Evolutionary conservation across 2,113 vertebrate species (phyloP).

Genomic region (Spermophilus dauricus): DNA sequence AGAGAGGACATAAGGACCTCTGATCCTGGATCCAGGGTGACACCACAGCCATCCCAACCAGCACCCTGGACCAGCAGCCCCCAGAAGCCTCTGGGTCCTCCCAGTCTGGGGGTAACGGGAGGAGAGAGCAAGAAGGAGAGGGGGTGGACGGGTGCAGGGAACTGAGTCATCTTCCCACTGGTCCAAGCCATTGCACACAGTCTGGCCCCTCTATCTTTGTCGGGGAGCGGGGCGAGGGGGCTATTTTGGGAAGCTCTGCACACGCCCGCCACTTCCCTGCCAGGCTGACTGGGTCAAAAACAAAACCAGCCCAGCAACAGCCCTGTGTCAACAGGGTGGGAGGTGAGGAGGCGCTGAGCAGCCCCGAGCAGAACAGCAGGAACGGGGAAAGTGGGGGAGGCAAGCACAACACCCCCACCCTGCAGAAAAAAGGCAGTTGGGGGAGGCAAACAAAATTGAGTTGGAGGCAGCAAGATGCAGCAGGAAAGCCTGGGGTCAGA

Average conservation of each 20-base stretch:
- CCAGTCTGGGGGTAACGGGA: no score
- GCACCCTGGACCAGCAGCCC: background rate
- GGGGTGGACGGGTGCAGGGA: constrained; percentile 20
- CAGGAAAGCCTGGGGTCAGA: background rate
- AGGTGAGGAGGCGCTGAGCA: constrained; percentile 35
- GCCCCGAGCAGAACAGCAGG: constrained; percentile 50
- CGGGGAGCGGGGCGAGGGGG: constrained; percentile 57
- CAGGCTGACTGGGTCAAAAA: constrained; percentile 76
- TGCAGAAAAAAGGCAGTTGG: background rate
- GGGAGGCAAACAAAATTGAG: background rate
- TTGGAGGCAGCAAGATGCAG: background rate
- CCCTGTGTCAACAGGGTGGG: constrained; percentile 71
- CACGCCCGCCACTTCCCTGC: constrained; percentile 80
- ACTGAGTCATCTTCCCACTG: constrained; percentile 44
- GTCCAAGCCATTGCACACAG: constrained; percentile 71
- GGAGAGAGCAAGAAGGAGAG: background rate
- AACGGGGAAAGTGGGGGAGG: background rate
- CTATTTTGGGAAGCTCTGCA: constrained; percentile 81
- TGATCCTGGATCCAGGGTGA: background rate
- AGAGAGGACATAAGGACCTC: background rate
- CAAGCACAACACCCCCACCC: background rate
- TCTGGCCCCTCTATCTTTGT: constrained; percentile 65
- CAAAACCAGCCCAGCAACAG: constrained; percentile 73
- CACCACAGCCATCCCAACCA: background rate
- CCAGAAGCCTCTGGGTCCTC: background rate